Evolutionary conservation across 2,797 vertebrate species (phyloP).

Genomic region (Odontamblyopus rebecca): DNA sequence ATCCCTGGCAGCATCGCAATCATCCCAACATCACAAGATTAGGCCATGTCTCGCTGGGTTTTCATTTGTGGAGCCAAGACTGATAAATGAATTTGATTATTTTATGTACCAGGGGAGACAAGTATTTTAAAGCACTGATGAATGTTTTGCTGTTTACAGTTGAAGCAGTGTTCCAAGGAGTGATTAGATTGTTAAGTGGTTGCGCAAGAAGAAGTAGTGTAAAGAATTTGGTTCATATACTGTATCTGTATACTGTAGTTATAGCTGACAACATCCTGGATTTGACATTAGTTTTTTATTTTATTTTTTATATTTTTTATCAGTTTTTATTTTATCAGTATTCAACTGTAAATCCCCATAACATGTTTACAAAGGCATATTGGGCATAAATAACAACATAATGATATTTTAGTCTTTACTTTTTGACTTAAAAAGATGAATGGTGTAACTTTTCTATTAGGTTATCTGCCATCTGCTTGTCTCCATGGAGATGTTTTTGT

Average conservation of each 20-base stretch:
- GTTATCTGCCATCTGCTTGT: too few species aligned
- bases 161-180: neutral
- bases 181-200: constrained; percentile 13
- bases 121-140: constrained; percentile 6
- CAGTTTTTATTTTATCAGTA: neutral
- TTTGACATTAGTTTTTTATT: too few species aligned
- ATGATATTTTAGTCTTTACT: too few species aligned
- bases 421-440: too few species aligned
- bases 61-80: constrained; percentile 7
- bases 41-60: constrained; percentile 14
- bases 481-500: too few species aligned
- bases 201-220: neutral
- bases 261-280: neutral
- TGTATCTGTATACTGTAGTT: neutral
- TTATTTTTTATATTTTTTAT: too few species aligned
- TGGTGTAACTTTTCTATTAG: too few species aligned
- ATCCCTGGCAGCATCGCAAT: constrained; percentile 12
- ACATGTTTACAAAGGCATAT: neutral
- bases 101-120: neutral
- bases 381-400: too few species aligned
- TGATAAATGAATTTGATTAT: constrained; percentile 19
- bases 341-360: neutral
- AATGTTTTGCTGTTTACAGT: neutral
- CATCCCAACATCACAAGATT: constrained; percentile 16
- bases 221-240: neutral